Base-by-base conservation (phyloP, 2,888 invertebrate genomes). In the Cryptosula pallasiana region DNA sequence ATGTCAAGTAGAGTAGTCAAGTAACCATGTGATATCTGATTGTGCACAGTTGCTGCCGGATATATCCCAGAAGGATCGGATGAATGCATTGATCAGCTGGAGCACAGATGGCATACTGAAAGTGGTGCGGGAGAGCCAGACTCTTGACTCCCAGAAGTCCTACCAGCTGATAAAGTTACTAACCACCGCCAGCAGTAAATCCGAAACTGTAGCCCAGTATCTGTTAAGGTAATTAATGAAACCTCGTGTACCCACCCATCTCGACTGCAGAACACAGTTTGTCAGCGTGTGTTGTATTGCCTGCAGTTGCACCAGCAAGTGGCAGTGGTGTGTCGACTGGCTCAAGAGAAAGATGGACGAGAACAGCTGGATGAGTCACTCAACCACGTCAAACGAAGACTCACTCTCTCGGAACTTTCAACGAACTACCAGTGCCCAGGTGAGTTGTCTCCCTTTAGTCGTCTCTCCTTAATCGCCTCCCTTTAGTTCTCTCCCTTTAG, bases 301-400 rank as follows among this genome's bases (percentile, higher is more conserved):
- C 34, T 72, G 0, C 72, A 71, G 27, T 76, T 76, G 63, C 5
- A 80, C 83, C 55, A 78, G 80, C 69, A 82, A 82, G 75, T 87
- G 87, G 87, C 85, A 86, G 77, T 86, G 86, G 86, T 85, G 86
- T 16, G 86, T 87, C 71, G 83, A 85, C 76, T 87, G 87, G 87
- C 81, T 87, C 29, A 82, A 84, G 77, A 83, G 83, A 72, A 86
- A 85, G 82, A 83, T 82, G 83, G 79, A 78, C 13, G 81, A 83
- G 63, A 76, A 81, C 74, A 80, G 78, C 75, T 81, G 82, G 80
- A 78, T 75, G 71, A 78, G 79, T 1, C 76, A 78, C 3, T 75
- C 79, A n/a, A 75, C 79, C 34, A 73, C 78, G 45, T 82, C 84
- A 2, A 86, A 86, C 77, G 86, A 87, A 75, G 85, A 86, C 75